phyloP scores from a whole-genome alignment of 2,797 vertebrate genomes.

The Onychomys arenicola region DNA sequence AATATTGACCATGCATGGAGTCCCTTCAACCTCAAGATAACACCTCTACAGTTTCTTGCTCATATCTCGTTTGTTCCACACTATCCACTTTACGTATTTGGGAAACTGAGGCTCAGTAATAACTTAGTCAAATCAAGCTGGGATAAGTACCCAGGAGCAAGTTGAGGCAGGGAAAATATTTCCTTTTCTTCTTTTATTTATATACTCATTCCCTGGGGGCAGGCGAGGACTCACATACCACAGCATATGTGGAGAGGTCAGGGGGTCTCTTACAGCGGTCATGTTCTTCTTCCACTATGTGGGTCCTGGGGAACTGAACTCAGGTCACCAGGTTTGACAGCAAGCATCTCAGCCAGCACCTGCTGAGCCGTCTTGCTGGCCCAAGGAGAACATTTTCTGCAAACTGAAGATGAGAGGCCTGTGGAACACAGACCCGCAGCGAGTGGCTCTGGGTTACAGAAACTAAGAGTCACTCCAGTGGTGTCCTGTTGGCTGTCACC shows the following conservation, averaged over 20 bases:
- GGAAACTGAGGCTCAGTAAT: conserved; percentile 3
- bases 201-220: background rate
- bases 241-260: background rate
- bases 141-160: background rate
- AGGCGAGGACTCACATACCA: background rate
- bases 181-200: background rate
- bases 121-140: background rate
- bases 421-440: background rate
- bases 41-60: background rate
- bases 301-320: background rate
- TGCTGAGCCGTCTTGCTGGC: background rate
- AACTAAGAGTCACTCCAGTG: background rate
- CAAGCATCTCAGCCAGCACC: background rate
- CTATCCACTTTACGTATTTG: background rate
- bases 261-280: background rate
- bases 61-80: background rate
- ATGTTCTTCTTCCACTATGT: background rate
- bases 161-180: background rate
- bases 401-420: rapidly evolving
- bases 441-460: background rate
- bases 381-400: background rate
- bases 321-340: background rate
- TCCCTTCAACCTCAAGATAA: conserved; percentile 5
- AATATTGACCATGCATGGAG: background rate
- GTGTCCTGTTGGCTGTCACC: background rate